phyloP scores from a whole-genome alignment of 2,797 vertebrate species.

The Danio kyathit region DNA sequence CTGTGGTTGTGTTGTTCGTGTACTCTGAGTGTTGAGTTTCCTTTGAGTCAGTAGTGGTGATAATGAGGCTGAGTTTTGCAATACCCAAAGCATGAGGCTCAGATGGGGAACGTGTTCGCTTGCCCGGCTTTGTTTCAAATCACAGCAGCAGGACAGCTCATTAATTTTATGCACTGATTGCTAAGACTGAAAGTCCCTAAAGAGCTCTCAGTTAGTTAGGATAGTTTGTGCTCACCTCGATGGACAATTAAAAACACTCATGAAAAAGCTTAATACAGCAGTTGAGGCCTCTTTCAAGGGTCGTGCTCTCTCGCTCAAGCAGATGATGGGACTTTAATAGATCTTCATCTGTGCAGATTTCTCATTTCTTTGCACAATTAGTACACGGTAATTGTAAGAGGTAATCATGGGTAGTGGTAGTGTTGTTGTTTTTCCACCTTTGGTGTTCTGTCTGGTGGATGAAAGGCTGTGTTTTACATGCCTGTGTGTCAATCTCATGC shows the following conservation, averaged over 20 bases:
- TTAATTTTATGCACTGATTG: constrained; percentile 59
- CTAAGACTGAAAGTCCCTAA: constrained; percentile 37
- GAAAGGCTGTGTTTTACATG: constrained; percentile 63
- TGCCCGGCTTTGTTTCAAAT: constrained; percentile 54
- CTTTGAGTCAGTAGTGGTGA: constrained; percentile 17
- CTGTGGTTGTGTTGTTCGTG: constrained; percentile 1
- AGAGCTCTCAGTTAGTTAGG: constrained; percentile 35
- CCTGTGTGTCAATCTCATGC: constrained; percentile 59
- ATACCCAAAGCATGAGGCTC: constrained; percentile 43
- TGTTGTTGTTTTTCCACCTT: constrained; percentile 45
- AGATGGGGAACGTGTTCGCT: constrained; percentile 30
- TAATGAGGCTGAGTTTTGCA: constrained; percentile 50
- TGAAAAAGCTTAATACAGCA: constrained; percentile 30
- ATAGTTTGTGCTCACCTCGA: constrained; percentile 45
- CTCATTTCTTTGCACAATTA: constrained; percentile 40
- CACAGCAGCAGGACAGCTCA: constrained; percentile 50
- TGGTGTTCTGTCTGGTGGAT: constrained; percentile 65
- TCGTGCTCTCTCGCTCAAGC: constrained; percentile 2
- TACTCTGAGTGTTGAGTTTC: constrained; percentile 17
- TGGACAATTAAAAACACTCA: constrained; percentile 44
- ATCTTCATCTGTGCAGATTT: constrained; percentile 38
- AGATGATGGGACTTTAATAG: constrained; percentile 30
- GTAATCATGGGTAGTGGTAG: constrained; percentile 24
- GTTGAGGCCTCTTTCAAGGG: constrained; percentile 18
- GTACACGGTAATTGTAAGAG: not conserved